Evolutionary conservation across 2,888 invertebrate species (phyloP), one percentile per base, ranked within the genome.

Genomic region (Synanthedon formicaeformis): DNA sequence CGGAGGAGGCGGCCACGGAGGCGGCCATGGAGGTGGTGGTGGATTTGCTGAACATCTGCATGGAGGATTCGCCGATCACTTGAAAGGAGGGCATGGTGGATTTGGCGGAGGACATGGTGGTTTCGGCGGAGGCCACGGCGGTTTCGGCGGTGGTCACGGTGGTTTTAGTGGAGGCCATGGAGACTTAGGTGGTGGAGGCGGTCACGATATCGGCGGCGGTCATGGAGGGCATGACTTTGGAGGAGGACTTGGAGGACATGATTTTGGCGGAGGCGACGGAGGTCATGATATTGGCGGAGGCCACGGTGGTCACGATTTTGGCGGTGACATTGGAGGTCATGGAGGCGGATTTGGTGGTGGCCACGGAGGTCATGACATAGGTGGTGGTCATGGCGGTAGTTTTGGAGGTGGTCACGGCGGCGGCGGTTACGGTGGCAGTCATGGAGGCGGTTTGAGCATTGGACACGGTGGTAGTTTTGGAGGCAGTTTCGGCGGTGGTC

Each of bases 1-100:
- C 54, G 77, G 71, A 4, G 71, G 69, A n/a, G 74, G 71, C 14
- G 74, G 73, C 34, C 72, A 71, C 4, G 75, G 71, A 8, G 63
- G 67, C 23, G 63, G 66, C 4, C 62, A 66, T 4, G 67, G 69
- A 6, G 67, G 67, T 49, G 71, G 69, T 2, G 71, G 71, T 3
- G 67, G 69, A 11, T 59, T 73, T 40, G 63, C 64, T n/a, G 73
- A 75, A 6, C 71, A 75, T 52, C 60, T 77, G 52, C 76, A 77
- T 41, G 79, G 79, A 52, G 79, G 81, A 40, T 78, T 78, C 51
- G 66, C 61, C 11, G 78, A 74, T n/a, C 74, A 77, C 54, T 60
- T 78, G 52, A 71, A 73, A 54, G 65, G 58, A 40, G 60, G 61
- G 8, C 50, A 50, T 45, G 60, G 51, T 12, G 57, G 59, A n/a